phyloP scores from a whole-genome alignment of 2,797 vertebrate genomes.

The Gymnoscopelus microlampas region DNA sequence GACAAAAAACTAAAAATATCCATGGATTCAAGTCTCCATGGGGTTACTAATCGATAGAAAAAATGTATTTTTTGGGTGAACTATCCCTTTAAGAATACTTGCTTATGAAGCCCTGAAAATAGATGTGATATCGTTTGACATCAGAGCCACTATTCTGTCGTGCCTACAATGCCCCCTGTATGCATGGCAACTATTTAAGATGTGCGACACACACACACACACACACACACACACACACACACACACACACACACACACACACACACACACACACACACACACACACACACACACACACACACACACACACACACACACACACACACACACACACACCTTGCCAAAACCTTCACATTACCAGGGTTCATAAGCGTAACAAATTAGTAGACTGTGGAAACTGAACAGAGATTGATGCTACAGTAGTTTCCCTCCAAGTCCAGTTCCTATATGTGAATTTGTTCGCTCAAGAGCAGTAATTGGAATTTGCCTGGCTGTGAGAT shows the following conservation, averaged over 20 bases:
- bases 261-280: neutral
- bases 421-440: slow-evolving; percentile 18
- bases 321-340: neutral
- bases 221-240: neutral
- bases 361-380: neutral
- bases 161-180: no score
- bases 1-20: no score
- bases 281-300: slow-evolving; percentile 6
- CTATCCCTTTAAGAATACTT: no score
- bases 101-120: no score
- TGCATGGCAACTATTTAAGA: no score
- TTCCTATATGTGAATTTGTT: slow-evolving; percentile 13
- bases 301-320: neutral
- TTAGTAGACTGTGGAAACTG: neutral
- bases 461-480: slow-evolving; percentile 48
- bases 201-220: neutral
- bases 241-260: slow-evolving; percentile 6
- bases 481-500: slow-evolving; percentile 21
- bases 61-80: no score
- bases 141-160: no score
- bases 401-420: neutral
- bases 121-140: no score
- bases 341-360: neutral
- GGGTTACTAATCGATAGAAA: no score
- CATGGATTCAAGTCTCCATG: no score